A percentile compares a stretch with the other conserved stretches of the same genome.
Evolutionary conservation across 2,113 vertebrate species (phyloP).

Genomic region (human (Homo sapiens)): GRCh38 chr2:226669001-226669500

Average conservation of each 20-base stretch:
- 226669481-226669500: not conserved
- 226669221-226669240: not conserved
- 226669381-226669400: not conserved
- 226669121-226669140: not conserved
- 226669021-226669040: not conserved
- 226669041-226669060: not conserved
- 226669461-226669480: not conserved
- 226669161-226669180: not conserved
- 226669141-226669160: not conserved
- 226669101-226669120: not conserved
- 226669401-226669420: not conserved
- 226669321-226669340: not conserved
- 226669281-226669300: not conserved
- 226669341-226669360: not conserved
- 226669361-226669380: not conserved
- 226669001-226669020: not conserved
- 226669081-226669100: not conserved
- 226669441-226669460: not conserved
- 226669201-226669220: not conserved
- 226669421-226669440: constrained; percentile 39
- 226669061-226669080: not conserved
- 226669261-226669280: not conserved
- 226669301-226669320: not conserved
- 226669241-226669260: not conserved
- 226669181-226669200: not conserved